Base-by-base conservation (phyloP, 92 coral and sea anemone genomes). In the Phenganax marumi region DNA sequence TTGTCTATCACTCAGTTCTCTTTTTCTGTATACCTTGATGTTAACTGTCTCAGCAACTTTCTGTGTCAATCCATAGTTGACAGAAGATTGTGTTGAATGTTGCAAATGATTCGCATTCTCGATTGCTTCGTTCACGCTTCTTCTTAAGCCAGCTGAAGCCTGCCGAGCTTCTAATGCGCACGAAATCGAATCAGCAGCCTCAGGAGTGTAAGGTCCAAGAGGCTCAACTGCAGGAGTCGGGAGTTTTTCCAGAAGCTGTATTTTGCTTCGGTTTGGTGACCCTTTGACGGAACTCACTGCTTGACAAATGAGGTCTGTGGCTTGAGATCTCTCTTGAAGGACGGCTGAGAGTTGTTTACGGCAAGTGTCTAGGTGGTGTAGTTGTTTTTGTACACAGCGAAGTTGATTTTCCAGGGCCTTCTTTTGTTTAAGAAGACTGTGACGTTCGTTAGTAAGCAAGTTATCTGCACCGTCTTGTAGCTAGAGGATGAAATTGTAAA, bases 31-130 rank as follows among this genome's bases (percentile, higher is more conserved):
- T n/a, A 96, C 99, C 89, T 93, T 96, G 91, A 96, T 92, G 23
- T 97, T 92, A 60, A 96, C 97, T 72, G 99, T 96, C 86, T 96
- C 99, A 39, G 99, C 97, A 52, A 96, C 94, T 79, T 96, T 96
- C 89, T 96, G 99, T 50, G 99, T 96, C 74, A 96, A 43, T 52
- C 97, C 99, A 88, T 96, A 91, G 89, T 96, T 96, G 16, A 96
- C 99, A 81, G 99, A 96, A 48, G 69, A 87, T 64, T 96, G 97
- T 33, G 97, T 97, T 9, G 97, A 92, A 81, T 89, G 90, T 66
- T 96, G 99, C 11, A 96, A 87, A 79, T 93, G 93, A 19, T 91
- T 85, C 68, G 97, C 93, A 89, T 96, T 97, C 83, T 96, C 93
- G 47, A 96, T 96, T 25, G 97, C 97, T 80, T 91, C 97, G 12